Evolutionary conservation across 2,797 vertebrate genomes (phyloP).

Genomic region (Sarcoramphus papa): DNA sequence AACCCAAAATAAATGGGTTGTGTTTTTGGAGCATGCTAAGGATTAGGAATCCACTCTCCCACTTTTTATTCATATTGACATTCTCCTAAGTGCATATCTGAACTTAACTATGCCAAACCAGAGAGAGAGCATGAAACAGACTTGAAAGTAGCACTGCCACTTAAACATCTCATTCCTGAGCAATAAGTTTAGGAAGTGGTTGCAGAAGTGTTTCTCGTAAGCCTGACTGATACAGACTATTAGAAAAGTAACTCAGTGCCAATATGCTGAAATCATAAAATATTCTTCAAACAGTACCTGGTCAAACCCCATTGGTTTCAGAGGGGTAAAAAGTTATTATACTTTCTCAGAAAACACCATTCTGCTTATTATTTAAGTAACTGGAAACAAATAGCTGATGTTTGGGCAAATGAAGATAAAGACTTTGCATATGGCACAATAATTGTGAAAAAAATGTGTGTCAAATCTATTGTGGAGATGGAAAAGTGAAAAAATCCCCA

Average conservation of each 20-base stretch:
- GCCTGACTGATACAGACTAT: neutral
- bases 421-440: neutral
- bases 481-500: neutral
- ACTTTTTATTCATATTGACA: neutral
- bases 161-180: neutral
- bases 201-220: neutral
- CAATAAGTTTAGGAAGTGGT: neutral
- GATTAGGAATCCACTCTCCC: neutral
- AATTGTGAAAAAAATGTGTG: neutral
- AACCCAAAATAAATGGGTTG: fast-evolving
- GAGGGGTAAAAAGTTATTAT: neutral
- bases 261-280: neutral
- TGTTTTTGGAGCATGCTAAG: neutral
- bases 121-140: neutral
- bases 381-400: neutral
- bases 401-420: neutral
- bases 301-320: neutral
- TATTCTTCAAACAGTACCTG: neutral
- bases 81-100: neutral
- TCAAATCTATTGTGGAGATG: neutral
- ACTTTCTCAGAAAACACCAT: neutral
- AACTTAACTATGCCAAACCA: neutral
- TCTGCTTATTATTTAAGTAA: neutral
- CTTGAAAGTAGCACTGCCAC: neutral
- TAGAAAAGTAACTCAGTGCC: neutral